Evolutionary conservation across 2,797 vertebrate species (phyloP).

Genomic region (Mycteria americana): DNA sequence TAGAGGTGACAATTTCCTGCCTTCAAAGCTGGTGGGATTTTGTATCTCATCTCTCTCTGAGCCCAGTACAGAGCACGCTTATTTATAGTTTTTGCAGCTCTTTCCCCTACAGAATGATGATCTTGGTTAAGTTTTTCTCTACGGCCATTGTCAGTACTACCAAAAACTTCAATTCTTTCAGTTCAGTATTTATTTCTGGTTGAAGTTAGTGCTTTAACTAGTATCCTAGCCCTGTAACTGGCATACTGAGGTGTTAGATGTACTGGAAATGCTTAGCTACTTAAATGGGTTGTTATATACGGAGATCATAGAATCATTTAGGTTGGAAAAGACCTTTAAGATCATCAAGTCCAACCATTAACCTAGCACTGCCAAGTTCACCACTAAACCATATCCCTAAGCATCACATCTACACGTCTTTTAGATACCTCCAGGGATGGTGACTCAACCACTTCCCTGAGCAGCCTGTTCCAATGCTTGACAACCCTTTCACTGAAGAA

Average conservation of each 20-base stretch:
- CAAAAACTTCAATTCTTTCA: neutral
- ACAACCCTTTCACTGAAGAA: no score
- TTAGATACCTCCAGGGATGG: no score
- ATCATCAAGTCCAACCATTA: no score
- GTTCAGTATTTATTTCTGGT: neutral
- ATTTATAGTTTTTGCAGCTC: neutral
- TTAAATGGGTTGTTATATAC: neutral
- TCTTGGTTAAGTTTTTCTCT: neutral
- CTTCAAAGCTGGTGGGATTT: neutral
- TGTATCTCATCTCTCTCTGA: neutral
- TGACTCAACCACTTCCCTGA: no score
- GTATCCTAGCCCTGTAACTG: neutral
- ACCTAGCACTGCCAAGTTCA: no score
- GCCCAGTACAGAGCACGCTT: neutral
- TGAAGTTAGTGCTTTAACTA: neutral
- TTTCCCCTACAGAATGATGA: neutral
- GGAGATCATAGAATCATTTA: neutral
- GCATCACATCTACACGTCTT: no score
- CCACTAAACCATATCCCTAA: no score
- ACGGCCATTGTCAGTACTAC: neutral
- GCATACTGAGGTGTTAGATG: neutral
- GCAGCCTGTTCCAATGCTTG: no score
- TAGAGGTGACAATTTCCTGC: neutral
- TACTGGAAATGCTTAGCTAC: neutral
- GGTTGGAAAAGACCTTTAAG: no score